Base-by-base conservation (phyloP, 2,113 vertebrate species). In the Sapajus apella region DNA sequence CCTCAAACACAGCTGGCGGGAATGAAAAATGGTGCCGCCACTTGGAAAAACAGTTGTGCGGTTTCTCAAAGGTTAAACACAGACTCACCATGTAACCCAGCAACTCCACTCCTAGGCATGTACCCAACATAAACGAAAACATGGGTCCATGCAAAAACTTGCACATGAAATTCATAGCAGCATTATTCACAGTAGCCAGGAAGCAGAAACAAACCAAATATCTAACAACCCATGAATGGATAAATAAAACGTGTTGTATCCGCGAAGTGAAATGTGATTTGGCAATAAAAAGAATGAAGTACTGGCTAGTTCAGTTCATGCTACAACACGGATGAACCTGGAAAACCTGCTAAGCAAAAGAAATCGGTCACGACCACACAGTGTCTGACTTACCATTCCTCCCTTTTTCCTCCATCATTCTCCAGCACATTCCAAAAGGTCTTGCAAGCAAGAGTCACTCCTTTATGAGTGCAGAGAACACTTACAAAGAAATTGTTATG, bases 331-430 rank as follows among this genome's bases (percentile, higher is more conserved):
- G n/a, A 79, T 9, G 21, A 32, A 75, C 47, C 77, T 52, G 75
- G 64, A 37, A 92, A 95, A 85, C 40, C 73, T 27, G 79, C 81
- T 73, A 32, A 94, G 52, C 25, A 18, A 92, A 66, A 92, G 73
- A 76, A 85, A 52, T 21, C 87, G 72, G 18, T 68, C 55, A 58
- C 43, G 40, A 37, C 10, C 73, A 52, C 23, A 18, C 14, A 30
- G 5, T 9, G 3, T 20, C 14, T 43, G 64, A 52, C 52, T 9
- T 58, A n/a, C 58, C 58, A 37, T 18, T 18, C 50, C 10, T 72
- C 37, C 18, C 8, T 25, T 35, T 35, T 20, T 52, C 50, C 50
- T 32, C 76, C 68, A 37, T 88, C 50, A 17, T 21, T 17, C 10
- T 27, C 52, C n/a, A 40, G 32, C 56, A 43, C 47, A 77, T 40